phyloP scores from a whole-genome alignment of 2,797 vertebrate genomes.

The Coracias cyanogaster region DNA sequence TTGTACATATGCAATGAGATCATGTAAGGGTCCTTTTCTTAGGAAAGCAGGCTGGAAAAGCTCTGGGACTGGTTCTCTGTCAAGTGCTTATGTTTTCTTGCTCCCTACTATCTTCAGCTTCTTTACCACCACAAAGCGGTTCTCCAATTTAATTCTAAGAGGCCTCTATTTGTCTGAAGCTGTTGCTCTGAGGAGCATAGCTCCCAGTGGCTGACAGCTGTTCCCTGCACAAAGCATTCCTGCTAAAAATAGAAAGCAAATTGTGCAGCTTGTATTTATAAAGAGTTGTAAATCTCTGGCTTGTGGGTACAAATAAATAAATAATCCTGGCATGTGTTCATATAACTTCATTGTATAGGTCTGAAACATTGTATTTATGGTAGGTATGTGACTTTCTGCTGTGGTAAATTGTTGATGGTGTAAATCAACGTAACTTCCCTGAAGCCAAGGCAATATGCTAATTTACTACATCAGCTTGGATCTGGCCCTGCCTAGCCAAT shows the following conservation, averaged over 20 bases:
- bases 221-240: conserved; percentile 9
- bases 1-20: accelerated
- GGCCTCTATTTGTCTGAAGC: conserved; percentile 43
- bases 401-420: neutral
- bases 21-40: neutral
- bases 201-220: conserved; percentile 50
- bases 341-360: conserved; percentile 14
- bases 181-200: conserved; percentile 12
- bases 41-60: neutral
- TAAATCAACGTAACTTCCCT: conserved; percentile 18
- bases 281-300: conserved; percentile 48
- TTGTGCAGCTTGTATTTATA: conserved; percentile 31
- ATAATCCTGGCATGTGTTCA: conserved; percentile 11
- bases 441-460: conserved; percentile 24
- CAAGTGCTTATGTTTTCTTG: neutral
- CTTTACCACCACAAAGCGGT: neutral
- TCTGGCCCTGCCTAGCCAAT: conserved; percentile 10
- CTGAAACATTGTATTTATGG: conserved; percentile 28
- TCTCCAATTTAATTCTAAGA: conserved; percentile 21
- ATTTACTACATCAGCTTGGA: conserved; percentile 15
- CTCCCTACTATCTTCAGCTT: neutral
- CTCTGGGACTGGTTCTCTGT: neutral
- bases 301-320: conserved; percentile 55
- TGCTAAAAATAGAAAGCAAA: conserved; percentile 64
- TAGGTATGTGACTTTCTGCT: neutral